Evolutionary conservation across 1,140 invertebrate genomes (phyloP), one percentile per base, ranked within the genome.

Genomic region (Brachionus manjavacas): DNA sequence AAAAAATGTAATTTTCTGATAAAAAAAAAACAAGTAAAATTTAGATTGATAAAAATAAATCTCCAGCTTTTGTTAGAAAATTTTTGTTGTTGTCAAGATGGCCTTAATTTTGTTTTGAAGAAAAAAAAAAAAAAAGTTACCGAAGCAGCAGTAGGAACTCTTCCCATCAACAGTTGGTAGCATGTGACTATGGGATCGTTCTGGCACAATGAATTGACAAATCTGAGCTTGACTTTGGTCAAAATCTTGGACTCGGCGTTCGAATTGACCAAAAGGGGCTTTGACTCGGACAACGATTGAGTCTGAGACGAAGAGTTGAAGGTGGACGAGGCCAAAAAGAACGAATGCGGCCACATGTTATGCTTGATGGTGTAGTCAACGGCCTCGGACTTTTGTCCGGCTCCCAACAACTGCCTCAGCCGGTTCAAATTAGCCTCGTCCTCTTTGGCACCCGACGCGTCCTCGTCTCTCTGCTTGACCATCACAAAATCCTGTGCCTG

Each of bases 171-270:
- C 85, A 96, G 90, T 87, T 96, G 94, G 90, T 97, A 96, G 2
- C 97, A 90, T 23, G 96, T 97, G 90, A 96, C 95, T 84, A 98
- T 89, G 9, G 96, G 95, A 92, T 97, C 95, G 87, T 94, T 93
- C 81, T 92, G 91, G 6, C 94, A 91, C 87, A 97, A 91, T 72
- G 94, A 93, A 87, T 94, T 95, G 25, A 95, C 93, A 90, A 97
- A 98, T 86, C 89, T 89, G 23, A 64, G 84, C 46, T 86, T 78
- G 1, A 85, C 35, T 25, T 76, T 60, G 46, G 12, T 78, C 39
- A 74, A 49, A 12, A 49, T 43, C 52, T 85, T 55, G 0, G 39
- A 83, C 7, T 85, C 85, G 39, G 6, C 41, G 9, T 25, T n/a
- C 28, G 28, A 31, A 64, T 35, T 46, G 9, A 25, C 35, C 41